A percentile compares a stretch with the other conserved stretches of the same genome.
Evolutionary conservation across 53 echinoderm and acorn worm genomes (phyloP).

Genomic region (Crossaster papposus): DNA sequence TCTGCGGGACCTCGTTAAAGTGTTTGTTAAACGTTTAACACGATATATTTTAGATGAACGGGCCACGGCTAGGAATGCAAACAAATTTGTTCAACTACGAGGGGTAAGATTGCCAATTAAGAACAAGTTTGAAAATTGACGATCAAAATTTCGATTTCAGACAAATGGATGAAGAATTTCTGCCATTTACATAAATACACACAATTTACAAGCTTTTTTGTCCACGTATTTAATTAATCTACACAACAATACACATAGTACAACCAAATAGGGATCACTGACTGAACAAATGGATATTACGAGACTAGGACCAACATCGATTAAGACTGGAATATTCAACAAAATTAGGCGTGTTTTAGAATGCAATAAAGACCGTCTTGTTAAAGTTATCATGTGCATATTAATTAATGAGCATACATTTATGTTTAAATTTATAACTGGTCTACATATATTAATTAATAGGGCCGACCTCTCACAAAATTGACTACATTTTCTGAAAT

Average conservation of each 20-base stretch:
- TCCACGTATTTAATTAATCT: slow-evolving; percentile 56
- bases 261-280: slow-evolving; percentile 32
- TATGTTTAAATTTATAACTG: neutral
- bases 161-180: neutral
- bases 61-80: no score
- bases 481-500: neutral
- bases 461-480: neutral
- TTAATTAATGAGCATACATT: slow-evolving; percentile 28
- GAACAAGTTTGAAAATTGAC: no score
- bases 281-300: slow-evolving; percentile 16
- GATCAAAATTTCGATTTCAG: neutral
- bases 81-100: no score
- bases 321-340: neutral
- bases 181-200: neutral
- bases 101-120: no score
- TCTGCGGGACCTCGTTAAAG: no score
- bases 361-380: neutral
- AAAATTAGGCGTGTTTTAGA: slow-evolving; percentile 6
- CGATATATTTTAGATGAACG: no score
- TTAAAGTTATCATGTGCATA: neutral
- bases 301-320: neutral
- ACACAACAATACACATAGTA: slow-evolving; percentile 52
- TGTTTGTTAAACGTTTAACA: no score
- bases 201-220: no score
- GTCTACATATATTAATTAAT: neutral